Evolutionary conservation across 1,140 invertebrate species (phyloP).

Genomic region (Macrotrachela quadricornifera): DNA sequence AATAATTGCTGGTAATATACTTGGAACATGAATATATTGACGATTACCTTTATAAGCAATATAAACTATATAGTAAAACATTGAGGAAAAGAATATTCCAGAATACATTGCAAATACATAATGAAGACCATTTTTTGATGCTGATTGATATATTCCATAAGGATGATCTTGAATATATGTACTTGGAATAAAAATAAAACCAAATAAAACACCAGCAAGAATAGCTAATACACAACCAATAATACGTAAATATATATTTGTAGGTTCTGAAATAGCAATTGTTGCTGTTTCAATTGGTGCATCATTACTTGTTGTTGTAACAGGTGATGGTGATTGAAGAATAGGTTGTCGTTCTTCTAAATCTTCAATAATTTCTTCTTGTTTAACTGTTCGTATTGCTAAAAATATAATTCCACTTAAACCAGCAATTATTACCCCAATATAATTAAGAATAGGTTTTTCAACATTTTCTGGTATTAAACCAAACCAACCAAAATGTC

Average conservation of each 20-base stretch:
- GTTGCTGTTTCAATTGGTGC: too few species aligned
- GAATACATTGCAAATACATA: constrained; percentile 33
- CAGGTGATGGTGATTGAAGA: too few species aligned
- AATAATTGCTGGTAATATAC: constrained; percentile 27
- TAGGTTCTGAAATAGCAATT: too few species aligned
- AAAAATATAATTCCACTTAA: constrained; percentile 12
- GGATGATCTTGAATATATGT: constrained; percentile 25
- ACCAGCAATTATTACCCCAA: constrained; percentile 22
- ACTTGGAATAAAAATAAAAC: constrained; percentile 12
- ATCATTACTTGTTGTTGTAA: too few species aligned
- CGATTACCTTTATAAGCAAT: constrained; percentile 21
- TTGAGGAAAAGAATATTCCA: constrained; percentile 29
- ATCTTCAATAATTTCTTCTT: too few species aligned
- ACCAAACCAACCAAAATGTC: too few species aligned
- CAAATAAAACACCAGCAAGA: constrained; percentile 11
- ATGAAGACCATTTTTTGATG: constrained; percentile 18
- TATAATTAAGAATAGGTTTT: constrained; percentile 16
- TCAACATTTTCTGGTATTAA: too few species aligned
- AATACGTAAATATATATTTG: background rate
- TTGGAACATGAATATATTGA: constrained; percentile 24
- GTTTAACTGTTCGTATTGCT: too few species aligned
- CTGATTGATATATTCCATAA: background rate
- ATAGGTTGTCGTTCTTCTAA: too few species aligned
- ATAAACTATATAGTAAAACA: constrained; percentile 27
- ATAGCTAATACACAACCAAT: constrained; percentile 8